Percentiles rank a stretch among this genome's conserved stretches.
Conservation (phyloP, 2,888 invertebrate species). For the Catonia carolina region DNA sequence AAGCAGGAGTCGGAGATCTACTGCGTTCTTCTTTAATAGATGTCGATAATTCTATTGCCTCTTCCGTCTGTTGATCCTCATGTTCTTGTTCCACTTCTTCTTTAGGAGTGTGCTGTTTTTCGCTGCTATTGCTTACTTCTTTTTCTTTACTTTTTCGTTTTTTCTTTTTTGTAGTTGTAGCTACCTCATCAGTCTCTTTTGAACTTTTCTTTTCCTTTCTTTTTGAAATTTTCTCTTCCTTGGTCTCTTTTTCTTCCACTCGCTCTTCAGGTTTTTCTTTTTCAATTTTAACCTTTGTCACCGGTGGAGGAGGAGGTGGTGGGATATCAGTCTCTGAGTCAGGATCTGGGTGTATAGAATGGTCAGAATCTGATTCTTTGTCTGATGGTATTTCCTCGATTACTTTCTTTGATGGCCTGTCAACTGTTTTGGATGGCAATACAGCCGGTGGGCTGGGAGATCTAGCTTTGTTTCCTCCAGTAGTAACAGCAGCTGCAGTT, state of each 20-base stretch:
- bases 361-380: constrained; percentile 28
- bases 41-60: constrained; percentile 17
- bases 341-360: constrained; percentile 22
- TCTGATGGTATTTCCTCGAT: constrained; percentile 23
- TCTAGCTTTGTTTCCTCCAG: background rate
- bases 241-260: constrained; percentile 48
- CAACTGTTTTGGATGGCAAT: background rate
- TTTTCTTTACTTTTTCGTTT: constrained; percentile 32
- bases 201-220: constrained; percentile 30
- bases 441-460: background rate
- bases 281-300: constrained; percentile 36
- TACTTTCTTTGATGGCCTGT: constrained; percentile 21
- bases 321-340: background rate
- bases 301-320: constrained; percentile 14
- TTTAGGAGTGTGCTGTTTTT: constrained; percentile 38
- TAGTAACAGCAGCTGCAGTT: background rate
- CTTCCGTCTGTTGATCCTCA: constrained; percentile 29
- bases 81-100: constrained; percentile 40
- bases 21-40: constrained; percentile 12
- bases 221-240: constrained; percentile 32
- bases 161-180: constrained; percentile 24
- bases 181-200: constrained; percentile 27
- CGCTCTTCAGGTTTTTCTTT: constrained; percentile 45
- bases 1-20: constrained; percentile 19
- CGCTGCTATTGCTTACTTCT: constrained; percentile 35